A percentile compares a stretch with the other conserved stretches of the same genome.
Conservation (phyloP, 2,888 invertebrate species). For the Seira sanloemensis region DNA sequence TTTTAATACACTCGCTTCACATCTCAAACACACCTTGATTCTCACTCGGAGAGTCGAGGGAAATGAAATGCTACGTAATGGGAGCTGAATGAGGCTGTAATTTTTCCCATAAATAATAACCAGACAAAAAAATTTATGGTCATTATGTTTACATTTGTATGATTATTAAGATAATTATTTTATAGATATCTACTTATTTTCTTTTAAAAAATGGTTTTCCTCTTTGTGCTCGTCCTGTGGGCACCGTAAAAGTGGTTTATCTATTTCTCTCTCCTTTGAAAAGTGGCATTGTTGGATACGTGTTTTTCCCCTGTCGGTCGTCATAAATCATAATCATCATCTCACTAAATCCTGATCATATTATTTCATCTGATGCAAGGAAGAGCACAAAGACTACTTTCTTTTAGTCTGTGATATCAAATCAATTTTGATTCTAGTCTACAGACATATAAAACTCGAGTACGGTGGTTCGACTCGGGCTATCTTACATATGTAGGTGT, state of each 20-base stretch:
- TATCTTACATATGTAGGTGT: too few species aligned
- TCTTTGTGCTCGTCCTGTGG: neutral
- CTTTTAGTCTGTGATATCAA: neutral
- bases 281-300: too few species aligned
- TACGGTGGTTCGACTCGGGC: too few species aligned
- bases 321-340: constrained; percentile 3
- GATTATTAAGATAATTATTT: constrained; percentile 38
- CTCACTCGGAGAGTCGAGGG: neutral
- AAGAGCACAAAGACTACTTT: neutral
- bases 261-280: neutral
- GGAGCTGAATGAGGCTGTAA: neutral
- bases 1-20: neutral
- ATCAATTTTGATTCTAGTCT: neutral
- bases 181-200: constrained; percentile 17
- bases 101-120: neutral
- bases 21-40: neutral
- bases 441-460: too few species aligned
- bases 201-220: neutral
- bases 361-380: neutral
- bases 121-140: constrained; percentile 22
- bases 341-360: constrained; percentile 1
- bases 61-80: neutral
- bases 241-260: constrained; percentile 5
- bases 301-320: neutral
- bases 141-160: constrained; percentile 53